Evolutionary conservation across 2,113 vertebrate species (phyloP), one percentile per base, ranked within the genome.

Genomic region (Fregata magnificens): DNA sequence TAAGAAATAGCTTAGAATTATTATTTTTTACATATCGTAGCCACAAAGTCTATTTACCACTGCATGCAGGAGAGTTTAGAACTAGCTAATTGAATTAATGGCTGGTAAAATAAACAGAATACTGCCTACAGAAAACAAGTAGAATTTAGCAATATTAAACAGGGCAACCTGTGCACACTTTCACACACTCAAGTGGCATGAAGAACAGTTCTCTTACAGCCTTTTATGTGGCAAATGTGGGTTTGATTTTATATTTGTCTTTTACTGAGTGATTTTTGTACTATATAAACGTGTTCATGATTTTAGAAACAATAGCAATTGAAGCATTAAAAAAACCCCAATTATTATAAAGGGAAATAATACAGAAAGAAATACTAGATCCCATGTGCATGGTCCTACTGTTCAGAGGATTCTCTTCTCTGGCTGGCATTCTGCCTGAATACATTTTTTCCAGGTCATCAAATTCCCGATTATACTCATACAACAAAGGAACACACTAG

Each of bases 361-460:
- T 16, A 86, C 4, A 84, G 32, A 82, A 86, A 66, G 44, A 92
- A 96, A 91, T 47, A 90, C n/a, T 58, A 91, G 49, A 81, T 77
- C 62, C 40, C 87, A 85, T 58, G 62, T 86, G 79, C 47, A 80
- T 0, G 0, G 78, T 71, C 62, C 78, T 90, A 61, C 70, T 87
- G 62, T 88, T 87, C 59, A 89, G 58, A 91, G 70, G 56, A 90
- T 85, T 94, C 74, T 84, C 82, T 88, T 47, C 38, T 93, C 74
- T 93, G 49, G 34, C 58, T 97, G 96, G 84, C 93, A 92, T 95
- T 91, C 94, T 94, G 96, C 95, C 85, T 34, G 58, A 90, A 90
- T 44, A 80, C n/a, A 56, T 86, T 88, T 96, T 86, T 94, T 95
- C 95, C 90, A 95, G 93, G 93, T 96, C 95, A 96, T 90, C 89